phyloP scores from a whole-genome alignment of 2,888 invertebrate genomes.

The Drosophila birchii region DNA sequence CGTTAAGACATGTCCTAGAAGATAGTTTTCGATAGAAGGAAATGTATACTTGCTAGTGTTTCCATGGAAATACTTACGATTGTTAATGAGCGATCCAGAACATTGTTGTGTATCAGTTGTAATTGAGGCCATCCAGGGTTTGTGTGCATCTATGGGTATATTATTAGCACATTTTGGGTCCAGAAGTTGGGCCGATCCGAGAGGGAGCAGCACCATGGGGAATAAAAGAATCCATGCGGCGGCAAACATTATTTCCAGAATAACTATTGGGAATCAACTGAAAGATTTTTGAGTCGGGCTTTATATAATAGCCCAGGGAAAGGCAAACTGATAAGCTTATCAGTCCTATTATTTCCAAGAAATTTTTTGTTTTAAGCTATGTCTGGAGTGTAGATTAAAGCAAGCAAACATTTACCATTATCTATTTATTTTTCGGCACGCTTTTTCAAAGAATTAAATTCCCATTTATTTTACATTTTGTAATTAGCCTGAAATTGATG shows the following conservation, averaged over 20 bases:
- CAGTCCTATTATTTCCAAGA: background rate
- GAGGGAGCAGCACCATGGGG: background rate
- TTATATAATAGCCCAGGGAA: background rate
- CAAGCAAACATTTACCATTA: background rate
- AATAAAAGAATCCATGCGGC: background rate
- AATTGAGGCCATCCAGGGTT: background rate
- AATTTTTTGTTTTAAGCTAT: background rate
- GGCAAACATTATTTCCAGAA: background rate
- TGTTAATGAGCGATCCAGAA: background rate
- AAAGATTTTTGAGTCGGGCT: background rate
- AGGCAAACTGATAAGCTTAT: conserved; percentile 1
- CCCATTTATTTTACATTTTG: background rate
- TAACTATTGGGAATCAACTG: background rate
- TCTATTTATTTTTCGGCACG: background rate
- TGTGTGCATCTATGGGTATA: rapidly evolving
- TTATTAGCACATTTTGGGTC: background rate
- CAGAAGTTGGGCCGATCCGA: background rate
- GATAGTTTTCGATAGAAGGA: too few relatives aligned
- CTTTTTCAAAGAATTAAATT: background rate
- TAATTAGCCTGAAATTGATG: background rate
- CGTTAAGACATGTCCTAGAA: conserved; percentile 8
- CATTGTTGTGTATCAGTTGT: background rate
- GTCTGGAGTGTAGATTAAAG: background rate
- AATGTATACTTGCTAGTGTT: background rate
- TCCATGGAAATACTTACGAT: conserved; percentile 1